Evolutionary conservation across 2,113 vertebrate genomes (phyloP), one percentile per base, ranked within the genome.

Genomic region (Poeciliopsis retropinna): DNA sequence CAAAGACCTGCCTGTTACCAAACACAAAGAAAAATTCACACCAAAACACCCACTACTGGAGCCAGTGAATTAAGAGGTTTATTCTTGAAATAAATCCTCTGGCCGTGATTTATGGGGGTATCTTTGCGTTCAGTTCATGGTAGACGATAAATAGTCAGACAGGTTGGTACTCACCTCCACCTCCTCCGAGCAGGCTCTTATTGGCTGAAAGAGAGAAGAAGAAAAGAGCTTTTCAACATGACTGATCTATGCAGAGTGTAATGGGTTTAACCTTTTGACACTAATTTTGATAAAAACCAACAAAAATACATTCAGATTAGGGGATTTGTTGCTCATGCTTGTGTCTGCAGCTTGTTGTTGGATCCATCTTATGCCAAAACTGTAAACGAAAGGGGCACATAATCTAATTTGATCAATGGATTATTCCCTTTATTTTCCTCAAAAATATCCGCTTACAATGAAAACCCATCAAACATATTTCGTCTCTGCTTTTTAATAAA

Each of bases 151-250:
- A 9, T 7, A 70, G 79, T 61, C 69, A 78, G 74, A 86, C 64
- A 74, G 76, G 79, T 76, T 77, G 64, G 64, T 67, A 95, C 96
- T 95, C 79, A 96, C 96, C 96, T 7, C 96, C 96, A 62, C 96
- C 96, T 22, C 96, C 96, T 30, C 96, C 96, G 0, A 97, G 95
- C 90, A 97, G 92, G 82, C 94, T 95, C 72, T 93, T 95, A 93
- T 97, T 97, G 85, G 96, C 96, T 97, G 93, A 84, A 94, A 96
- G 39, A 92, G 17, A 89, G 75, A 15, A 81, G 22, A 2, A 73
- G 85, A 67, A 30, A 60, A 10, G 31, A 51, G 65, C 64, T 54
- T 4, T 32, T 80, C 14, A 72, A 67, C 67, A 80, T n/a, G 27
- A 31, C 5, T 47, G 37, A 34, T 61, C 61, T 1, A 4, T 57